Percentiles rank a stretch among this genome's conserved stretches.
phyloP scores from a whole-genome alignment of 2,797 vertebrate species.

The Danio albolineatus region DNA sequence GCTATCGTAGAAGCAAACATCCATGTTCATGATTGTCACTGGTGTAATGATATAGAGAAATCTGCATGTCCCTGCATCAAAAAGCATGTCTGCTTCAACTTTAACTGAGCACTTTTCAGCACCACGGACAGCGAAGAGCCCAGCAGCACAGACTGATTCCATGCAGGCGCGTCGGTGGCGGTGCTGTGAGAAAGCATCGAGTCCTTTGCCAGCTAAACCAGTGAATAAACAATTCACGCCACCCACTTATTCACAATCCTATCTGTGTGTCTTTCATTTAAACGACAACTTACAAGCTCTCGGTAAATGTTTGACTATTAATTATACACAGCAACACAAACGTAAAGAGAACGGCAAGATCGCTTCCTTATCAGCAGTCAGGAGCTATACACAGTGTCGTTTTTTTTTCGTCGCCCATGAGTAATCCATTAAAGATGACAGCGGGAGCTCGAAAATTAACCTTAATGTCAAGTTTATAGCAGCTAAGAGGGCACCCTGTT shows the following conservation, averaged over 20 bases:
- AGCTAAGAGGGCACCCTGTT: slow-evolving; percentile 49
- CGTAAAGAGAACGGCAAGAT: slow-evolving; percentile 17
- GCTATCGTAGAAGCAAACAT: neutral
- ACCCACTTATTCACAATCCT: slow-evolving; percentile 41
- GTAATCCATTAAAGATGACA: slow-evolving; percentile 38
- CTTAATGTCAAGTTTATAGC: slow-evolving; percentile 53
- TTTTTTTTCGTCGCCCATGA: slow-evolving; percentile 37
- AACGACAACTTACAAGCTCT: slow-evolving; percentile 27
- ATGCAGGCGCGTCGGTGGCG: neutral
- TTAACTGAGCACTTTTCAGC: slow-evolving; percentile 63
- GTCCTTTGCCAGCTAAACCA: slow-evolving; percentile 17
- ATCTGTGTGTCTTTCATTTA: slow-evolving; percentile 42
- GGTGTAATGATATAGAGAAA: slow-evolving; percentile 15
- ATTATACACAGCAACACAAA: slow-evolving; percentile 19
- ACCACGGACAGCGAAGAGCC: slow-evolving; percentile 65
- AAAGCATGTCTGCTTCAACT: neutral
- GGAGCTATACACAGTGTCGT: neutral
- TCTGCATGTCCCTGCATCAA: slow-evolving; percentile 2
- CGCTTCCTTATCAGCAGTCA: slow-evolving; percentile 33
- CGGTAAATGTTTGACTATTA: slow-evolving; percentile 44
- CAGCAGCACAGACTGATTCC: neutral
- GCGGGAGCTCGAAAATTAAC: slow-evolving; percentile 33
- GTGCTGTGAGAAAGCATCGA: neutral
- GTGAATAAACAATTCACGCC: slow-evolving; percentile 29
- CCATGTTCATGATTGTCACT: neutral